These are phyloP conservation scores for Sympetrum striolatum DNA, from an alignment of 2,888 invertebrate species.

Conservation along the genomic window DNA sequence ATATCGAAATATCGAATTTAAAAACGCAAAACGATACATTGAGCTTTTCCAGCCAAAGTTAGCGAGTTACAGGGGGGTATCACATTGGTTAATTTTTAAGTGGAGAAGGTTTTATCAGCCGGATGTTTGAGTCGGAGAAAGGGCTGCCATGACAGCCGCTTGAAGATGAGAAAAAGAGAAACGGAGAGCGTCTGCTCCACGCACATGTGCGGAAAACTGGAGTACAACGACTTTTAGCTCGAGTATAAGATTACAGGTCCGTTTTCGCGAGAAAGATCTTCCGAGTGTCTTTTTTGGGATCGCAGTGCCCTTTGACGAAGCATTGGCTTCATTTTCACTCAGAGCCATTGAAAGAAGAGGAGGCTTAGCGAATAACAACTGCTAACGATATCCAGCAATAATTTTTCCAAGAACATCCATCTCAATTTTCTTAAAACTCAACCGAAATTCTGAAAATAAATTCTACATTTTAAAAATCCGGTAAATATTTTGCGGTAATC, in stretches of 20 bases:
- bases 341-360: neutral
- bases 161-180: neutral
- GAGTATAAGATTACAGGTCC: neutral
- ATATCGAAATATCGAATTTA: too few species aligned
- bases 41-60: too few species aligned
- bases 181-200: neutral
- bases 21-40: too few species aligned
- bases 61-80: too few species aligned
- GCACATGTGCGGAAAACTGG: slow-evolving; percentile 9
- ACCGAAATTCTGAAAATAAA: too few species aligned
- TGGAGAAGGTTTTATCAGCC: too few species aligned
- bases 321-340: neutral
- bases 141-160: neutral
- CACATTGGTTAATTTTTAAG: too few species aligned
- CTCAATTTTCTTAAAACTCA: too few species aligned
- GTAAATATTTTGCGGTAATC: too few species aligned
- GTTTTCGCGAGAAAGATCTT: neutral
- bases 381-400: too few species aligned
- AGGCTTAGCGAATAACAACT: neutral
- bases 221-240: neutral
- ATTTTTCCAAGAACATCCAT: too few species aligned
- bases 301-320: neutral
- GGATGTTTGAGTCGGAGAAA: neutral
- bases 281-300: neutral
- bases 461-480: too few species aligned